Base-by-base conservation (phyloP, 2,113 vertebrate genomes). In the Sturnira hondurensis region DNA sequence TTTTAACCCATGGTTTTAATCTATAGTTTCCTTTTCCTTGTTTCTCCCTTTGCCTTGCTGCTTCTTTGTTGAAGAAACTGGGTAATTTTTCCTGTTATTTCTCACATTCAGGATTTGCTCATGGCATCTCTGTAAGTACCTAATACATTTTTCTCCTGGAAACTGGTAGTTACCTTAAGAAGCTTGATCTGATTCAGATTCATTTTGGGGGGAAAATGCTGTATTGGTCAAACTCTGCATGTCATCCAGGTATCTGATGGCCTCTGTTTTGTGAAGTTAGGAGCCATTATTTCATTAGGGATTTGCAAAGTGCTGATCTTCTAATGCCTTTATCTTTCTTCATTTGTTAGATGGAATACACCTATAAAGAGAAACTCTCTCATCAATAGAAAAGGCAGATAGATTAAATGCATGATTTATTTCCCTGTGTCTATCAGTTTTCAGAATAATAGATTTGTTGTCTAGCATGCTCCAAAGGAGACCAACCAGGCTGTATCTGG, bases 331-430 rank as follows among this genome's bases (percentile, higher is more conserved):
- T 81, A 17, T 93, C 15, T 94, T 73, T 93, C 38, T 82, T 86
- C 73, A 76, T 71, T 65, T 77, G 77, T 92, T 95, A 50, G 36
- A 61, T 82, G 17, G 28, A 54, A 41, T 95, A 50, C 33, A 54
- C 74, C 22, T 77, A 68, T 89, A 77, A 74, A 86, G 68, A 93
- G 41, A 88, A 95, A 58, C 16, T 65, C 58, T 65, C 54, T 47
- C 88, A 52, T 63, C 71, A 50, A 19, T 85, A 85, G 67, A 28
- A 96, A 95, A 93, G 67, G 33, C 67, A 89, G 86, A 54, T 47
- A 89, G 86, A 61, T 61, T 85, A 96, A 93, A n/a, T 89, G 33
- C 20, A 92, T 89, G 63, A 86, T 93, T 89, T 74, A 12, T 70
- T 89, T 77, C 33, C 33, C 24, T 90, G 84, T 91, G 76, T 88